Percentiles rank a stretch among this genome's conserved stretches.
phyloP scores from a whole-genome alignment of 2,888 invertebrate species.

The Autographa pulchrina region DNA sequence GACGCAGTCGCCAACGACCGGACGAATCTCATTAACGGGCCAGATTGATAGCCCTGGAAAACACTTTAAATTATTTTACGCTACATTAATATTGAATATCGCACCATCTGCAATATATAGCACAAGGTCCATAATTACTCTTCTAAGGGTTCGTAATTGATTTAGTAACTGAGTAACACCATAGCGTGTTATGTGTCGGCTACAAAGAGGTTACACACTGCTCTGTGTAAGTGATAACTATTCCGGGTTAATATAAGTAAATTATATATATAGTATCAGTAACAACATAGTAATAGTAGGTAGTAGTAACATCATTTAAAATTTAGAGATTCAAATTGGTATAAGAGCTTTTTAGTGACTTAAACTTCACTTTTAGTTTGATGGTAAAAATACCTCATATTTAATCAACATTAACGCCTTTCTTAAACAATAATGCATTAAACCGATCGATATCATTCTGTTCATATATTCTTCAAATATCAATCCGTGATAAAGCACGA shows the following conservation, averaged over 20 bases:
- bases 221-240: neutral
- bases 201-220: neutral
- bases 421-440: too few species aligned
- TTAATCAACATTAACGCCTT: too few species aligned
- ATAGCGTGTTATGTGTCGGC: conserved; percentile 21
- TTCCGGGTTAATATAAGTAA: neutral
- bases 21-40: conserved; percentile 85
- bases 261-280: neutral
- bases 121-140: conserved; percentile 65
- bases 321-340: neutral
- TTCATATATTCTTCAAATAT: neutral
- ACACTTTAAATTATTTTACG: conserved; percentile 85
- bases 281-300: neutral
- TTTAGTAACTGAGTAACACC: conserved; percentile 19
- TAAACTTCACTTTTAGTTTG: neutral
- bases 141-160: conserved; percentile 18
- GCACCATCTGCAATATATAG: conserved; percentile 63
- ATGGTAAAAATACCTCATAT: neutral
- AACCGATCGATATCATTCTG: too few species aligned
- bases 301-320: too few species aligned
- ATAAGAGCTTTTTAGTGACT: neutral
- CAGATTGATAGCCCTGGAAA: conserved; percentile 86
- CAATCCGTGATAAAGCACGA: neutral
- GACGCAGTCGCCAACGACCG: conserved; percentile 77
- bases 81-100: conserved; percentile 85